Evolutionary conservation across 2,888 invertebrate genomes (phyloP).

Genomic region (Acleris emargana): DNA sequence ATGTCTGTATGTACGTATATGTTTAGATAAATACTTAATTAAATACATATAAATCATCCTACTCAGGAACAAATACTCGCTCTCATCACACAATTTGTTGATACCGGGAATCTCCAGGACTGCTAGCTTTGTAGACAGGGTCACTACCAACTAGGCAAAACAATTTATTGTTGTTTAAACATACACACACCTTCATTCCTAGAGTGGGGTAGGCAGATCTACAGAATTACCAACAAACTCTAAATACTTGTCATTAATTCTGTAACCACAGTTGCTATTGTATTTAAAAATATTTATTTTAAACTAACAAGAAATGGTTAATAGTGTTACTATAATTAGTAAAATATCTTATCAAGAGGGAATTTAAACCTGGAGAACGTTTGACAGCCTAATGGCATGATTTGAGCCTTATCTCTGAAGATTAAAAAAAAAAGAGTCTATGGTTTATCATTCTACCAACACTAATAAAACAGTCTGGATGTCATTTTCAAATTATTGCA

Average conservation of each 20-base stretch:
- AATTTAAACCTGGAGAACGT: constrained; percentile 19
- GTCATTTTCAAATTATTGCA: too few relatives aligned
- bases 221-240: too few relatives aligned
- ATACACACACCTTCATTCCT: too few relatives aligned
- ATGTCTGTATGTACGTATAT: too few relatives aligned
- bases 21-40: too few relatives aligned
- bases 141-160: not conserved
- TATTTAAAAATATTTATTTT: constrained; percentile 2
- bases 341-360: constrained; percentile 24
- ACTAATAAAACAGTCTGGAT: not conserved
- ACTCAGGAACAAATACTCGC: too few relatives aligned
- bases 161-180: too few relatives aligned
- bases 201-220: too few relatives aligned
- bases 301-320: constrained; percentile 7
- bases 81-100: too few relatives aligned
- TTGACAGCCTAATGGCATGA: constrained; percentile 19
- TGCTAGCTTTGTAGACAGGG: not conserved
- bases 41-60: too few relatives aligned
- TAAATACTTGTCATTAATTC: too few relatives aligned
- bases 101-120: too few relatives aligned
- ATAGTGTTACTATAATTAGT: constrained; percentile 23
- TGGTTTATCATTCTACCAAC: not conserved
- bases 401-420: constrained; percentile 19
- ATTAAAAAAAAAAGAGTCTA: constrained; percentile 12
- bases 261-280: not conserved